Percentiles rank a stretch among this genome's conserved stretches.
phyloP scores from a whole-genome alignment of 1,140 invertebrate species.

The Drosophila triauraria region DNA sequence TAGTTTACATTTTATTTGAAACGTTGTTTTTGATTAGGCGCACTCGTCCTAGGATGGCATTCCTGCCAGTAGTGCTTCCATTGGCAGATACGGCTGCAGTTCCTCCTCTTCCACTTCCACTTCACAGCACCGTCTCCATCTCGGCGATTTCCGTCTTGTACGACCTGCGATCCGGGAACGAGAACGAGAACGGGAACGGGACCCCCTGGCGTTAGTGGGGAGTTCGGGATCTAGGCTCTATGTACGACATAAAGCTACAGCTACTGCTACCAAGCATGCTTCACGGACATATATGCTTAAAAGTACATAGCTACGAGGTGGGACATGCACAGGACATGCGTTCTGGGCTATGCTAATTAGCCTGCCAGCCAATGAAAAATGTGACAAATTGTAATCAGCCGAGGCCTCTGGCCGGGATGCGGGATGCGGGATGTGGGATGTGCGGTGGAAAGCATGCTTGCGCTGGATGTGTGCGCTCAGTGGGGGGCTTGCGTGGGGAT shows the following conservation, averaged over 20 bases:
- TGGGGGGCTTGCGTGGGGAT: background rate
- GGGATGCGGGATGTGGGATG: background rate
- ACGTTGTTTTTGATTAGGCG: conserved; percentile 76
- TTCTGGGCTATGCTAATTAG: conserved; percentile 38
- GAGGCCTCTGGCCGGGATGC: conserved; percentile 2
- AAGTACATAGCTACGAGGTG: no score
- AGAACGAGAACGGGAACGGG: conserved; percentile 11
- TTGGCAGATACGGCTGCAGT: conserved; percentile 1
- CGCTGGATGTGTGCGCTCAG: conserved; percentile 16
- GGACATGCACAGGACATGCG: conserved; percentile 25
- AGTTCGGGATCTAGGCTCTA: conserved; percentile 1
- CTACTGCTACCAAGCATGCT: conserved; percentile 31
- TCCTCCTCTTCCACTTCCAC: conserved; percentile 17
- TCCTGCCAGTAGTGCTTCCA: conserved; percentile 11
- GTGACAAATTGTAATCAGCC: conserved; percentile 60
- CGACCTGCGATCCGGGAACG: conserved; percentile 80
- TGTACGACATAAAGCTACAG: background rate
- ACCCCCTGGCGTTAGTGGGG: conserved; percentile 15
- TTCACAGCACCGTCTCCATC: conserved; percentile 96
- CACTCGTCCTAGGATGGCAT: conserved; percentile 47
- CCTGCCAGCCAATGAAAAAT: conserved; percentile 49
- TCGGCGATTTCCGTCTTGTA: conserved; percentile 91
- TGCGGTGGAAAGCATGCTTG: background rate
- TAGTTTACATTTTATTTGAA: conserved; percentile 80
- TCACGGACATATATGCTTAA: conserved; percentile 1